These are phyloP conservation scores for Genyomyrus donnyi DNA, from an alignment of 2,113 vertebrate species.

Conservation along the genomic window DNA sequence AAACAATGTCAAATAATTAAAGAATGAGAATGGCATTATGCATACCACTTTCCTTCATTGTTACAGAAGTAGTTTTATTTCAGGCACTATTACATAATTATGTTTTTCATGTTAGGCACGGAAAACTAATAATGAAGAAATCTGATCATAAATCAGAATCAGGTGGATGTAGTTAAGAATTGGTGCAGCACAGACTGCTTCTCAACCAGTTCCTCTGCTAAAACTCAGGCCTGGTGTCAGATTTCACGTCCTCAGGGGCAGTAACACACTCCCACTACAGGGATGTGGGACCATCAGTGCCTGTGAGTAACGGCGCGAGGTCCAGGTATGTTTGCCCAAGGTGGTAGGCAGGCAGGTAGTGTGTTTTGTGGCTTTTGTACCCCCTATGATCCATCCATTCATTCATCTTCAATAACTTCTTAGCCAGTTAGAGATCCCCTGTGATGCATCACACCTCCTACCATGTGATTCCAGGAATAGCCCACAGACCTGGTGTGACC, in stretches of 20 bases:
- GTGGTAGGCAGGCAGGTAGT: neutral
- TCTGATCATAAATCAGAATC: neutral
- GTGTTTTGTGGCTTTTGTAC: neutral
- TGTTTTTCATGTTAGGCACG: neutral
- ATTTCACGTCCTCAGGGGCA: conserved; percentile 46
- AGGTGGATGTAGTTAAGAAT: neutral
- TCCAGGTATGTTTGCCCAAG: conserved; percentile 9
- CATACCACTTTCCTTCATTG: neutral
- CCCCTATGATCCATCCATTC: neutral
- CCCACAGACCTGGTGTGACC: neutral
- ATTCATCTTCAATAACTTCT: neutral
- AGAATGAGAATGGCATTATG: neutral
- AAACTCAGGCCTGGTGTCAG: conserved; percentile 32
- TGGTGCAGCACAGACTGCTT: neutral
- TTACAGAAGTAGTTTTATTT: neutral
- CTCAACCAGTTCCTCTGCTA: neutral
- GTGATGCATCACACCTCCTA: neutral
- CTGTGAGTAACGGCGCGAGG: conserved; percentile 28
- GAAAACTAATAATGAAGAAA: neutral
- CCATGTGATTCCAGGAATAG: neutral
- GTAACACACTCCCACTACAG: conserved; percentile 2
- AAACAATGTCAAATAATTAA: neutral
- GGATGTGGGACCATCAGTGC: conserved; percentile 34
- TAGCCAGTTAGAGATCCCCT: neutral
- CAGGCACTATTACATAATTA: neutral